Conservation (phyloP, 2,113 vertebrate genomes). For the Myrmophylax atrothorax region DNA sequence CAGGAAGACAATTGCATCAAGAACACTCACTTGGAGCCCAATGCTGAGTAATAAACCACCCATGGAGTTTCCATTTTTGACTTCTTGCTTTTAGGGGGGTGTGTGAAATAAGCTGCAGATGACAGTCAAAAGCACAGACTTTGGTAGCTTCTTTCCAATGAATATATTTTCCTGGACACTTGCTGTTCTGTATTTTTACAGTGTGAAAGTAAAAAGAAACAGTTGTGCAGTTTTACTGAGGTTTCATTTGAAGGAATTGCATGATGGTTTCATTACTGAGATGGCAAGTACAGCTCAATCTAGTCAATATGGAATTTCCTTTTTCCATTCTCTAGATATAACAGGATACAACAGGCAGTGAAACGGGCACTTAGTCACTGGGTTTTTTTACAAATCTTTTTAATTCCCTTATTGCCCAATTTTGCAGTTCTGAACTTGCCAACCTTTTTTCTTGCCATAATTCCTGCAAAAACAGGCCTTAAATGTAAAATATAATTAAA, state of each 20-base stretch:
- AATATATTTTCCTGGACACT: slow-evolving; percentile 54
- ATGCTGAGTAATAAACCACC: slow-evolving; percentile 57
- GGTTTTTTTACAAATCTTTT: slow-evolving; percentile 36
- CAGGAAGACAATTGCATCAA: slow-evolving; percentile 9
- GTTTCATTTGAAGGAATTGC: slow-evolving; percentile 48
- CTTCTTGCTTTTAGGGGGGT: slow-evolving; percentile 3
- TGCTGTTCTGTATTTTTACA: slow-evolving; percentile 44
- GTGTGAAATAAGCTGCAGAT: slow-evolving; percentile 58
- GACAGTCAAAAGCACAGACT: slow-evolving; percentile 8
- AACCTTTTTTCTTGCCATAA: slow-evolving; percentile 23
- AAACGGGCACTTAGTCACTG: slow-evolving; percentile 55
- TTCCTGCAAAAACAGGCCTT: slow-evolving; percentile 28
- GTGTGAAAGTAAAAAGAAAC: slow-evolving; percentile 61
- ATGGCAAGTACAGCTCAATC: slow-evolving; percentile 62
- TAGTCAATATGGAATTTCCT: slow-evolving; percentile 65
- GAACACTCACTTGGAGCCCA: not conserved
- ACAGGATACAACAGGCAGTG: slow-evolving; percentile 64
- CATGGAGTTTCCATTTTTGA: slow-evolving; percentile 58
- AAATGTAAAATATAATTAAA: slow-evolving; percentile 13
- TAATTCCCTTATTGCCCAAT: slow-evolving; percentile 59
- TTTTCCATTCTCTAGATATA: slow-evolving; percentile 65
- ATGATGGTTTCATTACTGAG: slow-evolving; percentile 66
- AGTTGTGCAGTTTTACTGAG: slow-evolving; percentile 55
- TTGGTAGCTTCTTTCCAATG: slow-evolving; percentile 54
- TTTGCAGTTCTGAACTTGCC: slow-evolving; percentile 13